A percentile compares a stretch with the other conserved stretches of the same genome.
These are phyloP conservation scores for Eupelmus urozonus DNA, from an alignment of 2,888 invertebrate genomes.

Conservation along the genomic window DNA sequence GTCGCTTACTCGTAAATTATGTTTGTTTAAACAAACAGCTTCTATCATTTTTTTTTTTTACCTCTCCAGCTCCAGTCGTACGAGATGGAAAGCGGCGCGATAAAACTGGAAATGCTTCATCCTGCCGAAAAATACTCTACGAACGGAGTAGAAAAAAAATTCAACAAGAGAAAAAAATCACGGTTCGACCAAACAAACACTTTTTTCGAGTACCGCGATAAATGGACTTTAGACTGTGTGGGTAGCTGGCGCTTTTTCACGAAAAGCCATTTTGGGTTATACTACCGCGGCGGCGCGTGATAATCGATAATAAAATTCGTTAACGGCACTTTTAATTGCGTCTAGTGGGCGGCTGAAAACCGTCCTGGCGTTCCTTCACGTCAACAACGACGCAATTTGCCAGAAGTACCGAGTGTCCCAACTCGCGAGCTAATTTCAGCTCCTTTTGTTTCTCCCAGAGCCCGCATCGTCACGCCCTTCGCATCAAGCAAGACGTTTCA, in stretches of 20 bases:
- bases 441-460: not conserved
- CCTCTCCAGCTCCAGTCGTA: too few species aligned
- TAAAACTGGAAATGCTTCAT: too few species aligned
- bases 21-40: too few species aligned
- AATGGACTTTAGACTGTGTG: not conserved
- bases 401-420: conserved; percentile 11
- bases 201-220: not conserved
- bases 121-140: too few species aligned
- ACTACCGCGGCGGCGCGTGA: not conserved
- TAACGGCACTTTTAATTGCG: conserved; percentile 44
- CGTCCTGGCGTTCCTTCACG: conserved; percentile 36
- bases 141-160: too few species aligned
- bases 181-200: conserved; percentile 4
- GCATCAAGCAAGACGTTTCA: too few species aligned
- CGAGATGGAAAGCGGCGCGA: too few species aligned
- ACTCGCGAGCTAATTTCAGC: conserved; percentile 11
- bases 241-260: conserved; percentile 36
- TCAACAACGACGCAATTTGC: conserved; percentile 18
- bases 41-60: too few species aligned
- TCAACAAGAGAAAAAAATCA: conserved; percentile 16
- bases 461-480: not conserved
- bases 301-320: conserved; percentile 55
- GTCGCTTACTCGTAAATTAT: too few species aligned
- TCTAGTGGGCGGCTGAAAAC: not conserved
- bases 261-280: conserved; percentile 5